phyloP scores from a whole-genome alignment of 2,888 invertebrate genomes.

The Rhopalosiphum nymphaeae region DNA sequence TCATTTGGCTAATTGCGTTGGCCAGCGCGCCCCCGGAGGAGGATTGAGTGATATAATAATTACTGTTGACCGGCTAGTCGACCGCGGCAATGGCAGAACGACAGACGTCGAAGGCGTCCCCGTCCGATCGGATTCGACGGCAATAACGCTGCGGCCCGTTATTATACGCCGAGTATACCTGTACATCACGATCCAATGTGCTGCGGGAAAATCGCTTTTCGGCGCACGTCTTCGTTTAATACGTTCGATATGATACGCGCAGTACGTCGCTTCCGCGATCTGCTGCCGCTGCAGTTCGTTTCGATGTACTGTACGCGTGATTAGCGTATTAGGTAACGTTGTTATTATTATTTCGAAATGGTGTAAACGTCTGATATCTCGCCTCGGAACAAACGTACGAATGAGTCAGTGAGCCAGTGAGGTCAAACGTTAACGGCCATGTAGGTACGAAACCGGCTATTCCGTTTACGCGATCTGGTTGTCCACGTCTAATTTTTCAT shows the following conservation, averaged over 20 bases:
- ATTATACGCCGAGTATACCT: no score
- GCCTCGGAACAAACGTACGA: no score
- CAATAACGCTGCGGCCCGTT: not conserved
- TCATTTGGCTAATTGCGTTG: conserved; percentile 52
- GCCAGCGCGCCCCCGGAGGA: conserved; percentile 10
- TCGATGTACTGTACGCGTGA: not conserved
- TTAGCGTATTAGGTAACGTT: not conserved
- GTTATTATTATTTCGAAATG: not conserved
- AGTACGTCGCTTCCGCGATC: not conserved
- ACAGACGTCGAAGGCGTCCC: not conserved
- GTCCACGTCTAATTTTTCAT: not conserved
- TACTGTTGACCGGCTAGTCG: conserved; percentile 1
- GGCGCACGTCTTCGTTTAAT: not conserved
- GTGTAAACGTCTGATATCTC: not conserved
- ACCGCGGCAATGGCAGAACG: not conserved
- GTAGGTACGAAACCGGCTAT: not conserved
- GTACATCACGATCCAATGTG: no score
- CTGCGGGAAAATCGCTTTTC: not conserved
- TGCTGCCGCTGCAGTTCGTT: not conserved
- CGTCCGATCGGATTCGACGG: not conserved
- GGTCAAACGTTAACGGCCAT: not conserved
- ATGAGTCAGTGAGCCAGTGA: not conserved
- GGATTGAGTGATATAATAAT: conserved; percentile 21
- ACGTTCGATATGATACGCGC: no score
- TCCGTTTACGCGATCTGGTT: not conserved